Evolutionary conservation across 2,888 invertebrate species (phyloP).

Genomic region (Hirudinaria manillensis): DNA sequence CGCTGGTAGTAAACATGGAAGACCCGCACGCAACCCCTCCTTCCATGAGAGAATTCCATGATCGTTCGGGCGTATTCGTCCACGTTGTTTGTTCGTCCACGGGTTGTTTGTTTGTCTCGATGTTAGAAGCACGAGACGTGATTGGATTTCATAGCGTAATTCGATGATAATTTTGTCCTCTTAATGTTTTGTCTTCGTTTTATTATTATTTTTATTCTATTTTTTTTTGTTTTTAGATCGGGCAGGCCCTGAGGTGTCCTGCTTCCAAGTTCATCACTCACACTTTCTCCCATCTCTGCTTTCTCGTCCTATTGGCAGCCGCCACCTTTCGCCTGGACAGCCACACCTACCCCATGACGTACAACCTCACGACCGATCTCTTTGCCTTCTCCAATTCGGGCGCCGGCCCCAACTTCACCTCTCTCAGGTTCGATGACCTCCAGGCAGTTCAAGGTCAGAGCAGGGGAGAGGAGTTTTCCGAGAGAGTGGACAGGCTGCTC

Average conservation of each 20-base stretch:
- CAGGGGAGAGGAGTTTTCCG: conserved; percentile 38
- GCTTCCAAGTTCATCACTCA: conserved; percentile 69
- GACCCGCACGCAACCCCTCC: too few species aligned
- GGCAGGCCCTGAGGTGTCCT: conserved; percentile 58
- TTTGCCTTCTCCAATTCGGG: conserved; percentile 12
- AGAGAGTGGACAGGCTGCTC: conserved; percentile 36
- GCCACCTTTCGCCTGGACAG: conserved; percentile 60
- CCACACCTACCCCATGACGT: conserved; percentile 36
- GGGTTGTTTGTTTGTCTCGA: too few species aligned
- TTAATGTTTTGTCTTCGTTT: too few species aligned
- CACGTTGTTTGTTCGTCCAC: too few species aligned
- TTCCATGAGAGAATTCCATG: too few species aligned
- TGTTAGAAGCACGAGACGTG: too few species aligned
- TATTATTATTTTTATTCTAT: background rate
- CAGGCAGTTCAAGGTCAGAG: background rate
- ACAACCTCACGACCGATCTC: conserved; percentile 40
- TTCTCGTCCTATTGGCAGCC: conserved; percentile 63
- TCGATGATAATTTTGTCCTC: too few species aligned
- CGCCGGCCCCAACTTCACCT: conserved; percentile 13
- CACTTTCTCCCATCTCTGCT: conserved; percentile 64
- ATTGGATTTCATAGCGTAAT: too few species aligned
- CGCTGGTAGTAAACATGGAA: too few species aligned
- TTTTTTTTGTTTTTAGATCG: conserved; percentile 44
- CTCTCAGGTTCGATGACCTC: background rate
- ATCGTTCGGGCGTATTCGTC: too few species aligned